Evolutionary conservation across 2,888 invertebrate genomes (phyloP).

Genomic region (Pimpla rufipes): DNA sequence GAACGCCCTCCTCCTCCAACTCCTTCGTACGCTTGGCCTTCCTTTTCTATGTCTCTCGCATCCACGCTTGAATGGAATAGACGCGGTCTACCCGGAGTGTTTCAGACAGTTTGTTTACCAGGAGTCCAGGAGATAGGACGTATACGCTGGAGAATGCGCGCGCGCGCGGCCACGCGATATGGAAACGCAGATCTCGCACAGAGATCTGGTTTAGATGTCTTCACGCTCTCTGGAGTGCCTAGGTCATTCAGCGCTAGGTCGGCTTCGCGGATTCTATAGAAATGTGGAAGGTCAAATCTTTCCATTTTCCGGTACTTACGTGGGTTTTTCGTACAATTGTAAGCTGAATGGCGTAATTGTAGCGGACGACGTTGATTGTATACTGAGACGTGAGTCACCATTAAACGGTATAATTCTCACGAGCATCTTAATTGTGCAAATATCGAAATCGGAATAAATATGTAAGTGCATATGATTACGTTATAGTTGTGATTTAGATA

Average conservation of each 20-base stretch:
- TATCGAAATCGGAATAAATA: too few species aligned
- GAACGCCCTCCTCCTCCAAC: conserved; percentile 59
- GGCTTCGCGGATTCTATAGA: conserved; percentile 12
- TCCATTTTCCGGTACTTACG: background rate
- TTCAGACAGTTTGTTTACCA: conserved; percentile 84
- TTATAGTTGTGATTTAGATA: background rate
- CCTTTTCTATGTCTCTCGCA: conserved; percentile 50
- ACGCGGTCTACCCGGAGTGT: conserved; percentile 79
- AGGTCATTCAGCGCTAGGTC: background rate
- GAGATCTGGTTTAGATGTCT: conserved; percentile 16
- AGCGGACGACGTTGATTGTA: background rate
- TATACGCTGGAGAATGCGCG: conserved; percentile 17
- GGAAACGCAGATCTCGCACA: conserved; percentile 30
- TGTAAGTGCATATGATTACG: too few species aligned
- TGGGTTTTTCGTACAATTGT: background rate
- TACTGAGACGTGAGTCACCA: too few species aligned
- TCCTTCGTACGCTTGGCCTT: conserved; percentile 8
- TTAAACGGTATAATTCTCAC: too few species aligned
- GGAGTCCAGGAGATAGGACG: conserved; percentile 58
- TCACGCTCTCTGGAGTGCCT: background rate
- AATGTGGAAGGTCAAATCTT: background rate
- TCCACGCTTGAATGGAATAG: conserved; percentile 79
- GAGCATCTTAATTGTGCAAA: too few species aligned
- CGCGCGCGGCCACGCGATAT: conserved; percentile 29
- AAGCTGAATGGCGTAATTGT: background rate